phyloP scores from a whole-genome alignment of 2,113 vertebrate species.

The Anolis carolinensis region DNA sequence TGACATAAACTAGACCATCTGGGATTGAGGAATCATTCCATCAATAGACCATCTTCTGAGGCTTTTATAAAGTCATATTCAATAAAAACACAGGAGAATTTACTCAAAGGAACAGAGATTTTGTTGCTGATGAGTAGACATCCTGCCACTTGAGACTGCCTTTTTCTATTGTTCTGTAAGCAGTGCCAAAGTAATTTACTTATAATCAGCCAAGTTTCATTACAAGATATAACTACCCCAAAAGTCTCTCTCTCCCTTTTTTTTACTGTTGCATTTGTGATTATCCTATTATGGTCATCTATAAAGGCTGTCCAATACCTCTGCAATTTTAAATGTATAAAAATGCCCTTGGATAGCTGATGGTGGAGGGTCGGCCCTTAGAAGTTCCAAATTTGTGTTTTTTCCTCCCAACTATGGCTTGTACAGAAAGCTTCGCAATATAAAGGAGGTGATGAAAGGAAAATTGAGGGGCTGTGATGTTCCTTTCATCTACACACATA shows the following conservation, averaged over 20 bases:
- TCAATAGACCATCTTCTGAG: neutral
- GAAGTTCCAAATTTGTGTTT: slow-evolving; percentile 40
- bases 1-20: neutral
- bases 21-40: neutral
- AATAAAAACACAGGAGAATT: neutral
- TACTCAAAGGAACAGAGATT: neutral
- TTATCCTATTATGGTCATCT: neutral
- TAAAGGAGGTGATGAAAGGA: slow-evolving; percentile 55
- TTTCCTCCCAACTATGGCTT: neutral
- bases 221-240: fast-evolving
- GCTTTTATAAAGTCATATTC: neutral
- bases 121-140: neutral
- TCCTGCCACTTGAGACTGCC: neutral
- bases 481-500: slow-evolving; percentile 55
- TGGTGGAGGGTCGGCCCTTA: neutral
- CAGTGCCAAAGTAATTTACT: neutral
- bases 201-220: fast-evolving
- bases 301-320: fast-evolving
- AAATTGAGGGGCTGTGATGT: slow-evolving; percentile 32
- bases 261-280: fast-evolving
- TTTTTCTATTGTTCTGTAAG: neutral
- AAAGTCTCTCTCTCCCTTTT: fast-evolving
- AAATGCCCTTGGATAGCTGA: neutral
- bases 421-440: slow-evolving; percentile 13
- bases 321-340: neutral